Evolutionary conservation across 2,797 vertebrate genomes (phyloP), one percentile per base, ranked within the genome.

Genomic region (Sebastes miniatus): DNA sequence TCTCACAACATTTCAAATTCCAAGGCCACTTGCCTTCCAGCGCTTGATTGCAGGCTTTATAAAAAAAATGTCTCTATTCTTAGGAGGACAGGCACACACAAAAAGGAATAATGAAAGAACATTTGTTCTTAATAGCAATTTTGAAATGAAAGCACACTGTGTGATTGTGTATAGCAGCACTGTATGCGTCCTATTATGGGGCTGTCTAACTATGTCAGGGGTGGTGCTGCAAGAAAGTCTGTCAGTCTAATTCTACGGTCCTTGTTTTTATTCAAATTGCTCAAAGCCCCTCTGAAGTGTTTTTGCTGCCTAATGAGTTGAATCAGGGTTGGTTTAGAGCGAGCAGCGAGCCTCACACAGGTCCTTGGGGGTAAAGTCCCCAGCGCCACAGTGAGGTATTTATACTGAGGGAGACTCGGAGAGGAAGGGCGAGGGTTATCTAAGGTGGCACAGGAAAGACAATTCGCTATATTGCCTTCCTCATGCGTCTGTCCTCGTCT

Each of bases 61-160:
- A 43, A 84, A 59, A 85, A 86, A 67, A 87, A 84, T 1, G 6
- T 73, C 61, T 87, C 77, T 83, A 76, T 87, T 90, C 81, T 81
- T 84, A 74, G 73, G 61, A 69, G 69, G 54, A 74, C 3, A 87
- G 76, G 73, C 81, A 56, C 47, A 39, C 3, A 29, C 22, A n/a
- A 4, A 54, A 43, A 62, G 24, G 67, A 78, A 83, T 9, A 73
- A 86, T 83, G 69, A 90, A 91, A 89, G 73, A 75, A 73, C 77
- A 71, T 90, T 90, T 90, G 91, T 90, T 92, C 84, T 70, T 82
- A 74, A 80, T 69, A 78, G 70, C 75, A 76, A 71, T 71, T 86
- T 52, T 79, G 69, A 81, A 88, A 85, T 83, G 69, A 85, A 79
- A 87, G 59, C 82, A 31, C 29, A 81, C 83, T 90, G 47, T 79